Conservation (phyloP, 2,888 invertebrate species). For the Muscina levida region DNA sequence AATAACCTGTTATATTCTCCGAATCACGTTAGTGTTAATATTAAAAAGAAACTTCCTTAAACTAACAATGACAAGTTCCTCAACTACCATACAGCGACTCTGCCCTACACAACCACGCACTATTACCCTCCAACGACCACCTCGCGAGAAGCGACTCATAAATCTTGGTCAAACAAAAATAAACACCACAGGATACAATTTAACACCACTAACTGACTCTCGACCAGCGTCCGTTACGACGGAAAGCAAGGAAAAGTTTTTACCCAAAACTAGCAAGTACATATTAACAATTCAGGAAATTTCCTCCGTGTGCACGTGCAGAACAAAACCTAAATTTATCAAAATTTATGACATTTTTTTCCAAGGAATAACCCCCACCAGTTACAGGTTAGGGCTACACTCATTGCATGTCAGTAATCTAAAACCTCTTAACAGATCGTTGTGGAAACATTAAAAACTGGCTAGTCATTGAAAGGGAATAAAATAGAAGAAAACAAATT, state of each 20-base stretch:
- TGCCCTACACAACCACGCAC: background rate
- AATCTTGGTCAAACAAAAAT: constrained; percentile 42
- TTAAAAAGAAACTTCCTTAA: constrained; percentile 19
- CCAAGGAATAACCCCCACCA: constrained; percentile 25
- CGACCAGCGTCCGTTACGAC: background rate
- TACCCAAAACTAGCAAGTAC: constrained; percentile 37
- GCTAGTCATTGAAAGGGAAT: too few relatives aligned
- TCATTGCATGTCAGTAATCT: constrained; percentile 5
- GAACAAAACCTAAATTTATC: background rate
- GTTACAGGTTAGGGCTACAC: constrained; percentile 14
- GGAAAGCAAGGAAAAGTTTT: constrained; percentile 10
- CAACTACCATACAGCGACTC: background rate
- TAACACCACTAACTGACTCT: constrained; percentile 34
- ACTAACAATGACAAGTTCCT: background rate
- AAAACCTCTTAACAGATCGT: constrained; percentile 5
- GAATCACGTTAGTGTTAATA: too few relatives aligned
- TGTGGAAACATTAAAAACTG: constrained; percentile 14
- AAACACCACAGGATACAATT: constrained; percentile 41
- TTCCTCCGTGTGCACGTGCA: background rate
- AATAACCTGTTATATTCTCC: too few relatives aligned
- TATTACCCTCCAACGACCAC: constrained; percentile 10
- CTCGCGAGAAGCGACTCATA: background rate
- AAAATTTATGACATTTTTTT: constrained; percentile 34
- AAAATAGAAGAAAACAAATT: too few relatives aligned
- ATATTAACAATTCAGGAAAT: constrained; percentile 8